Conservation (phyloP, 2,113 vertebrate genomes). For the Pungitius pungitius region DNA sequence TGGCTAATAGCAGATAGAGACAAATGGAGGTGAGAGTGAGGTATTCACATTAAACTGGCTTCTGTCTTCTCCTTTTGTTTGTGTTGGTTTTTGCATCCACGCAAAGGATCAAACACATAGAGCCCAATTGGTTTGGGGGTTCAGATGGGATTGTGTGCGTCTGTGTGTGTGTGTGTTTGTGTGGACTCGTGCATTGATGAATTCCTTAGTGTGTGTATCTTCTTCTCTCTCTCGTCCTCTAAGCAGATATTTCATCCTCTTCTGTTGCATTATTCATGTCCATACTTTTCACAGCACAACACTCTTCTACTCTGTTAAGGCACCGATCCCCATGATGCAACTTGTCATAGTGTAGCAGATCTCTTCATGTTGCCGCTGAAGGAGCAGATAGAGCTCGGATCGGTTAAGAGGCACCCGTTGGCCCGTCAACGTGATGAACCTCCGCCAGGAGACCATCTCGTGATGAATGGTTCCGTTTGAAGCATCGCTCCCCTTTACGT, state of each 20-base stretch:
- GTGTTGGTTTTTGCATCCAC: constrained; percentile 61
- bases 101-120: constrained; percentile 62
- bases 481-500: too few relatives aligned
- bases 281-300: constrained; percentile 36
- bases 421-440: too few relatives aligned
- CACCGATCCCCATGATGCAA: constrained; percentile 44
- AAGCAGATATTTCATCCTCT: constrained; percentile 29
- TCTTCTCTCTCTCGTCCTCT: background rate
- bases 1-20: constrained; percentile 1
- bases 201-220: background rate
- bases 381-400: constrained; percentile 12
- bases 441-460: constrained; percentile 7
- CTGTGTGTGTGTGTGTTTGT: constrained; percentile 10
- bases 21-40: constrained; percentile 34
- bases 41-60: constrained; percentile 47
- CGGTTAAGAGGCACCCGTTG: background rate
- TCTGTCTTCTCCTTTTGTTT: constrained; percentile 65
- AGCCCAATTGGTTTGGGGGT: constrained; percentile 63
- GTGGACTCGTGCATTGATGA: background rate
- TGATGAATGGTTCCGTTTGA: background rate
- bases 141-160: constrained; percentile 49
- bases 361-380: constrained; percentile 25
- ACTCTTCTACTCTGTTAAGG: constrained; percentile 34
- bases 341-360: constrained; percentile 26
- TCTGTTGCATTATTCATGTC: constrained; percentile 62